Percentiles rank a stretch among this genome's conserved stretches.
Conservation (phyloP, 2,888 invertebrate genomes). For the Synergus umbraculus region DNA sequence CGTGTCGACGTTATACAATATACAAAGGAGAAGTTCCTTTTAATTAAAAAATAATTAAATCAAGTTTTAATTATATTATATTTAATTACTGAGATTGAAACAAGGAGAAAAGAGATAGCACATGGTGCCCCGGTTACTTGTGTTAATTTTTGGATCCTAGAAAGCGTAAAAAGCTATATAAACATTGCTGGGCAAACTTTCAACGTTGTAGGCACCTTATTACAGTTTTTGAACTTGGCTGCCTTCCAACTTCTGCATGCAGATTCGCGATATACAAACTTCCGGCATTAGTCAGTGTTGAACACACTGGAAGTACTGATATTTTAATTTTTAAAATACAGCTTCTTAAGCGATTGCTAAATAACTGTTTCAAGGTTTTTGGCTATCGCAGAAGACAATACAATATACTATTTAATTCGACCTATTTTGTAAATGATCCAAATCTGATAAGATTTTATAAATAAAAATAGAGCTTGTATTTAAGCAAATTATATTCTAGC, state of each 20-base stretch:
- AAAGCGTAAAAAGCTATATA: conserved; percentile 17
- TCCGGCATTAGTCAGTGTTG: conserved; percentile 16
- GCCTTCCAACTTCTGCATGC: conserved; percentile 19
- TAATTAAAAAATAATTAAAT: background rate
- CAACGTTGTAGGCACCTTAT: conserved; percentile 8
- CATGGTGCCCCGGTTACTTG: background rate
- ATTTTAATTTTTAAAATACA: conserved; percentile 24
- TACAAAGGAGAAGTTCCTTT: background rate
- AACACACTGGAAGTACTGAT: background rate
- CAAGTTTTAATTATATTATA: background rate
- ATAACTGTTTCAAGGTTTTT: conserved; percentile 18
- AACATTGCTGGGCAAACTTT: background rate
- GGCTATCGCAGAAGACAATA: background rate
- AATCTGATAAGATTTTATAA: background rate
- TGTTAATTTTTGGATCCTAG: background rate
- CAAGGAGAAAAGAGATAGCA: background rate
- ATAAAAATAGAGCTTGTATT: background rate
- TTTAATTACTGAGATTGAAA: conserved; percentile 13
- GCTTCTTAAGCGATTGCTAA: conserved; percentile 19
- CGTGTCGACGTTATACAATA: background rate
- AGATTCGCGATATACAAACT: conserved; percentile 25
- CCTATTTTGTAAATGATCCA: background rate
- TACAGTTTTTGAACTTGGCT: conserved; percentile 30
- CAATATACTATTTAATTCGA: background rate
- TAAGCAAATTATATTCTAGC: too few relatives aligned